These are phyloP conservation scores for Tinamus major DNA, from an alignment of 2,797 vertebrate species.

Conservation along the genomic window DNA sequence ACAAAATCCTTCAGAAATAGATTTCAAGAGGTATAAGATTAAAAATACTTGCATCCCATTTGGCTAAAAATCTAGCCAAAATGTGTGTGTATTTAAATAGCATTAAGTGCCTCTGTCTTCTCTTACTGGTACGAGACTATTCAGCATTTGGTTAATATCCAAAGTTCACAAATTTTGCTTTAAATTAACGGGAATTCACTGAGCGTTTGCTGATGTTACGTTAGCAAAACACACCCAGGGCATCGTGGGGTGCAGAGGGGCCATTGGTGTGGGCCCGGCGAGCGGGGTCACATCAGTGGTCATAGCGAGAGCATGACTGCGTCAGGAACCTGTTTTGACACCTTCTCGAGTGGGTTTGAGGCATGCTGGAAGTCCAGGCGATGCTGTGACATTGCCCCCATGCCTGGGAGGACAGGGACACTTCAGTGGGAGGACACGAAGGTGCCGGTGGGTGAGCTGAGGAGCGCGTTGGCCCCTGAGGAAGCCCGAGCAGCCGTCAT, in stretches of 20 bases:
- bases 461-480: fast-evolving
- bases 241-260: fast-evolving
- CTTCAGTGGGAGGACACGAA: background rate
- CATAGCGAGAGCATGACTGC: too few relatives aligned
- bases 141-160: constrained; percentile 20
- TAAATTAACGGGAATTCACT: background rate
- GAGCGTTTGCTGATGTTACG: background rate
- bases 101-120: background rate
- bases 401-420: fast-evolving
- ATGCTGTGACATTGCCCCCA: background rate
- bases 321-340: background rate
- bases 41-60: constrained; percentile 39
- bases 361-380: background rate
- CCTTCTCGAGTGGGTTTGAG: background rate
- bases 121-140: constrained; percentile 19
- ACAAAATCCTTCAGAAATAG: background rate
- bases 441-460: fast-evolving
- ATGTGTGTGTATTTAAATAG: constrained; percentile 12
- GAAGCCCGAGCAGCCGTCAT: fast-evolving
- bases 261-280: fast-evolving
- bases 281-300: too few relatives aligned
- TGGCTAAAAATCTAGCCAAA: constrained; percentile 30
- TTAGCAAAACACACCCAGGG: fast-evolving
- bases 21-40: background rate
- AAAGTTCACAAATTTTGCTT: background rate